Evolutionary conservation across 1,140 invertebrate genomes (phyloP), one percentile per base, ranked within the genome.

Genomic region (Philaenus spumarius): DNA sequence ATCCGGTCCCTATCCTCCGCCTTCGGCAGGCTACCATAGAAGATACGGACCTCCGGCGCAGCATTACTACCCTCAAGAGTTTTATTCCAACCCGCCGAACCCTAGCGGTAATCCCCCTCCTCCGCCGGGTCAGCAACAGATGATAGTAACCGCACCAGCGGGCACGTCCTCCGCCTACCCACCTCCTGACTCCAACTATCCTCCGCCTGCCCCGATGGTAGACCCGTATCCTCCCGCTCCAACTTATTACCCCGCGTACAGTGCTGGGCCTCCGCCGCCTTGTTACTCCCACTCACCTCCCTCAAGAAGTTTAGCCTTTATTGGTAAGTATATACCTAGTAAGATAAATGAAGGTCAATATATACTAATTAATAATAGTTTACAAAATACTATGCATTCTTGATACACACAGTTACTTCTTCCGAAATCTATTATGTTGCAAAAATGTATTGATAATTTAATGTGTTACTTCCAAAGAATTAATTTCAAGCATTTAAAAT

Each of bases 211-310:
- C 35, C 65, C 65, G 23, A 60, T 60, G 14, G 39, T 55, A 2
- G 61, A 64, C 52, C 58, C 61, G n/a, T 63, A 58, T 39, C 55
- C 55, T 43, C 62, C 67, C 0, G 75, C 75, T 15, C 77, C 75
- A 3, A 80, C 81, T 66, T 83, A 81, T 70, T 83, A 86, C 70
- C 79, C 84, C 62, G 76, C 75, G 22, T 82, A 84, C 17, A 47
- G 55, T 35, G 48, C 73, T 46, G 72, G 69, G 30, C 55, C 61
- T 53, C 68, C 72, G 24, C 70, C 70, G 22, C 77, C 84, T 9
- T 86, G 85, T 62, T 85, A 85, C 64, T 80, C 84, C 47, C 85
- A 86, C 62, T 80, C 82, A 58, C 82, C 83, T 19, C 80, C 83
- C 20, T 70, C 76, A 47, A 81, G 82, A 62, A 76, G 77, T 67